Percentiles rank a stretch among this genome's conserved stretches.
Evolutionary conservation across 2,888 invertebrate species (phyloP).

Genomic region (Lasioglossum morio): DNA sequence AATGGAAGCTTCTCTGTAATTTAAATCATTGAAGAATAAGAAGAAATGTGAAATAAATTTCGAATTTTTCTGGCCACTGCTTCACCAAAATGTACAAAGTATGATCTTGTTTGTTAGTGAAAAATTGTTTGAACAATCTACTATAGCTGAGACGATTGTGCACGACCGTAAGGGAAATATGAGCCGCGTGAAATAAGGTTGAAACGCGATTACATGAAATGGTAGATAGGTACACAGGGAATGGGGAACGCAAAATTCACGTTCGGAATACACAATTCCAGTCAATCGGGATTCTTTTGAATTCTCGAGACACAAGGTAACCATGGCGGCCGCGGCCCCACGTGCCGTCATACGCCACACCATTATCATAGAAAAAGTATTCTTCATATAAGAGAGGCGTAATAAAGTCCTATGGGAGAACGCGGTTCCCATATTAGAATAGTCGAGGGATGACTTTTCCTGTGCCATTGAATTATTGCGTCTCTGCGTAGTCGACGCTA

Average conservation of each 20-base stretch:
- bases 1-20: neutral
- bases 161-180: neutral
- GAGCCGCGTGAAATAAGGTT: neutral
- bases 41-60: neutral
- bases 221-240: neutral
- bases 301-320: constrained; percentile 37
- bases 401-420: constrained; percentile 69
- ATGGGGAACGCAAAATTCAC: constrained; percentile 7
- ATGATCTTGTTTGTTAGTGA: neutral
- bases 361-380: constrained; percentile 72
- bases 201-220: neutral
- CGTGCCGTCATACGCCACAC: constrained; percentile 28
- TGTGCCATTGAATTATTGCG: constrained; percentile 68
- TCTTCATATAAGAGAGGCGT: constrained; percentile 65
- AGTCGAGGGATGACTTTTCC: constrained; percentile 66
- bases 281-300: constrained; percentile 40
- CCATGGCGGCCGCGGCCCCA: constrained; percentile 29
- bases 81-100: too few relatives aligned
- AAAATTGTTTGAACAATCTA: neutral
- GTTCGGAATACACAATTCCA: constrained; percentile 33
- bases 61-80: too few relatives aligned
- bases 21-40: neutral
- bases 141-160: neutral
- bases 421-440: constrained; percentile 58
- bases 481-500: constrained; percentile 37